A percentile compares a stretch with the other conserved stretches of the same genome.
Evolutionary conservation across 1,140 invertebrate genomes (phyloP).

Genomic region (Potamilus streckersoni): DNA sequence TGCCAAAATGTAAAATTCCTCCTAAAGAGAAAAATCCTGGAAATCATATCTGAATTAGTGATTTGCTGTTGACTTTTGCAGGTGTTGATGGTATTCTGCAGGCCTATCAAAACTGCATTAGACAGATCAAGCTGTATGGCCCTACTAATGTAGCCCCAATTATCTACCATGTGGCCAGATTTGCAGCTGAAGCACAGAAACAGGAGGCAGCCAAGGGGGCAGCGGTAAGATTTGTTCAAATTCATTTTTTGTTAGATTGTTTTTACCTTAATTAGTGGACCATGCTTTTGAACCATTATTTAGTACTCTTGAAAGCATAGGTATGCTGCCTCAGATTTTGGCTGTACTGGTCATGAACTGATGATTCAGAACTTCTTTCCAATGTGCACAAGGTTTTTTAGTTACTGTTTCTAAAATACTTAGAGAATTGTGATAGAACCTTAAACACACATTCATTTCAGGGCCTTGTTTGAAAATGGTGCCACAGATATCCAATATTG

Average conservation of each 20-base stretch:
- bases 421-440: no score
- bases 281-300: not conserved
- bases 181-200: constrained; percentile 55
- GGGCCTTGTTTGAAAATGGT: no score
- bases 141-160: constrained; percentile 71
- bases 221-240: constrained; percentile 40
- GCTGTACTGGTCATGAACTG: no score
- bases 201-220: constrained; percentile 57
- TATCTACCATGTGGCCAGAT: constrained; percentile 69
- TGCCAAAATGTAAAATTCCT: no score
- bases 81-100: constrained; percentile 69
- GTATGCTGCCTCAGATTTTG: not conserved
- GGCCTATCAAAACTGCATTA: constrained; percentile 68
- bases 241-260: not conserved
- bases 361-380: no score
- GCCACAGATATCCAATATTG: no score
- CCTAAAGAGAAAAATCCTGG: no score
- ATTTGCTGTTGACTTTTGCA: constrained; percentile 22
- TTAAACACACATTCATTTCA: no score
- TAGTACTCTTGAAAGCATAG: not conserved
- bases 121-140: constrained; percentile 67
- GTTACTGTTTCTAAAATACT: no score
- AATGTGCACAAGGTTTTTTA: no score
- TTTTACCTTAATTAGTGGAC: not conserved
- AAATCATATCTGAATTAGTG: not conserved